These are phyloP conservation scores for Halictus rubicundus DNA, from an alignment of 1,140 invertebrate species.

Conservation along the genomic window DNA sequence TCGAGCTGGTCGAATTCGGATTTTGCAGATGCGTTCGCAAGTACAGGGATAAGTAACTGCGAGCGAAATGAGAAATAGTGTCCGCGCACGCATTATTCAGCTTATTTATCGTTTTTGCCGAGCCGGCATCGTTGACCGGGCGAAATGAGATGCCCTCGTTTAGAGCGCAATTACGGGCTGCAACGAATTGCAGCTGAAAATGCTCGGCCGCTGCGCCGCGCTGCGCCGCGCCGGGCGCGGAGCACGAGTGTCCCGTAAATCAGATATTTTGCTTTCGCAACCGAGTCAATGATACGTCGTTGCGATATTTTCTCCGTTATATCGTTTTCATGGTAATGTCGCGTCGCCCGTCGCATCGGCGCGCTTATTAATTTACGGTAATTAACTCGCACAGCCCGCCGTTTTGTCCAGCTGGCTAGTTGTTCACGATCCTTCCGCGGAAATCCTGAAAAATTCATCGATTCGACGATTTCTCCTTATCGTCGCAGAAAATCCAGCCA, in stretches of 20 bases:
- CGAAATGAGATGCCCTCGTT: background rate
- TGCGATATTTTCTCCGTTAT: slow-evolving; percentile 2
- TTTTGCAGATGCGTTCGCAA: no score
- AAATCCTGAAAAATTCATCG: background rate
- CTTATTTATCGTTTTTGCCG: background rate
- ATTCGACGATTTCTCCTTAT: background rate
- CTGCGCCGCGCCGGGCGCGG: no score
- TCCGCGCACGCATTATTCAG: background rate
- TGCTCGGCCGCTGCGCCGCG: no score
- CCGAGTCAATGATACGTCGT: background rate
- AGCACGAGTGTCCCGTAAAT: background rate
- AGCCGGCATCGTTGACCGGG: background rate
- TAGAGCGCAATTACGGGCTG: background rate
- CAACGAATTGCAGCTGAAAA: slow-evolving; percentile 8
- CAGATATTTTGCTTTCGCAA: background rate
- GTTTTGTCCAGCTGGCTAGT: background rate
- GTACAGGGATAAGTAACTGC: no score
- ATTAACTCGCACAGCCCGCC: slow-evolving; percentile 4
- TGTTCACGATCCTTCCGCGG: background rate
- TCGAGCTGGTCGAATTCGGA: no score
- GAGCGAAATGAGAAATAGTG: no score
- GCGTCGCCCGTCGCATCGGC: background rate
- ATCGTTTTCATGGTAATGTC: background rate
- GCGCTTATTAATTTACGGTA: slow-evolving; percentile 32
- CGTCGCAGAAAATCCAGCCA: no score